phyloP scores from a whole-genome alignment of 2,113 vertebrate genomes.

The Lethenteron reissneri region DNA sequence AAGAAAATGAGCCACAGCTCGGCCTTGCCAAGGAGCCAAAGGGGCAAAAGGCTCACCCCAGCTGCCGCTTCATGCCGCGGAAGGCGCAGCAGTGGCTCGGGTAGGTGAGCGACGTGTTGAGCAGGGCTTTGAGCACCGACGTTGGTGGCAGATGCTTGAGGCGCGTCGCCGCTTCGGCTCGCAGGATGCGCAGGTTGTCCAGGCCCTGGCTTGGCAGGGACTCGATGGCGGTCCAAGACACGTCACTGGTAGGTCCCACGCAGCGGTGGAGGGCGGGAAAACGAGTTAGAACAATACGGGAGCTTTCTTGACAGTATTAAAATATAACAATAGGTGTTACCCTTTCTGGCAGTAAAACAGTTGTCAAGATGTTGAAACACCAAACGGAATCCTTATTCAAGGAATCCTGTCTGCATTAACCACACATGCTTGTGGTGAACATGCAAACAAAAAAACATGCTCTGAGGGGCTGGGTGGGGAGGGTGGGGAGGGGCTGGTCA shows the following conservation, averaged over 20 bases:
- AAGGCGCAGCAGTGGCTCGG: conserved; percentile 84
- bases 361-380: conserved; percentile 16
- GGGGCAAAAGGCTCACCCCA: neutral
- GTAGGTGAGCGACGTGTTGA: conserved; percentile 60
- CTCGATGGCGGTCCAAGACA: conserved; percentile 54
- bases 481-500: too few species aligned
- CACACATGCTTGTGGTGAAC: conserved; percentile 23
- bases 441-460: conserved; percentile 20
- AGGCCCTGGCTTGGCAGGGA: conserved; percentile 48
- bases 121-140: conserved; percentile 38
- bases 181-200: conserved; percentile 37
- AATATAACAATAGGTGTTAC: too few species aligned
- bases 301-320: too few species aligned
- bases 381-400: conserved; percentile 17
- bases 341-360: conserved; percentile 9
- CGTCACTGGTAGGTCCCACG: conserved; percentile 40
- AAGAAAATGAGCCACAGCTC: neutral
- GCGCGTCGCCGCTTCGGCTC: conserved; percentile 34
- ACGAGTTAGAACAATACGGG: neutral
- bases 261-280: conserved; percentile 16
- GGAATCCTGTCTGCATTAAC: conserved; percentile 20
- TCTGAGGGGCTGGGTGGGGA: too few species aligned
- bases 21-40: neutral
- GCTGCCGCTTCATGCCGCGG: conserved; percentile 24
- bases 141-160: conserved; percentile 56